These are phyloP conservation scores for Apaloderma vittatum DNA, from an alignment of 2,113 vertebrate genomes.

Conservation along the genomic window DNA sequence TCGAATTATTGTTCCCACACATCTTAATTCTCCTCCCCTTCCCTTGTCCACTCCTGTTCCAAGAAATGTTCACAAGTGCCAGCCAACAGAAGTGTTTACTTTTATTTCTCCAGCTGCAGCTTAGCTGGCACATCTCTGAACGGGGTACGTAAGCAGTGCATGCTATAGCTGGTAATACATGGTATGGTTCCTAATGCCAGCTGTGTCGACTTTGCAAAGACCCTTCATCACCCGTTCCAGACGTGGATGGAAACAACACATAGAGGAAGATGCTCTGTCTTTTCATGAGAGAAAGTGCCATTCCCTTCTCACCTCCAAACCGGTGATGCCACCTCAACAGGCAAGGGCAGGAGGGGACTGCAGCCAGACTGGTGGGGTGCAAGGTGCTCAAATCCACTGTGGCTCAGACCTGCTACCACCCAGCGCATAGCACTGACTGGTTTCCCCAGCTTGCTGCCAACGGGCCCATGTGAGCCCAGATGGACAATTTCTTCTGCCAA, in stretches of 20 bases:
- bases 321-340: not conserved
- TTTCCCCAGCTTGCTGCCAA: not conserved
- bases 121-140: not conserved
- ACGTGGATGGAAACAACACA: not conserved
- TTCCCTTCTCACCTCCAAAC: not conserved
- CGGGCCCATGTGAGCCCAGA: not conserved
- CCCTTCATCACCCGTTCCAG: not conserved
- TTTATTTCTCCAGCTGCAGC: not conserved
- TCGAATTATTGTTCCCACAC: not conserved
- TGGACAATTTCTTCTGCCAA: not conserved
- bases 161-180: not conserved
- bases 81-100: not conserved
- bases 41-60: not conserved
- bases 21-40: not conserved
- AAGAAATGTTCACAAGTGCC: not conserved
- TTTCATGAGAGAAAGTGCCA: not conserved
- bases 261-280: not conserved
- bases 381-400: not conserved
- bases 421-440: not conserved
- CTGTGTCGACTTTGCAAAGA: not conserved
- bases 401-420: not conserved
- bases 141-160: not conserved
- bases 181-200: not conserved
- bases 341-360: not conserved
- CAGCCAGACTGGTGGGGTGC: not conserved